These are phyloP conservation scores for Venustoraphidia nigricollis DNA, from an alignment of 2,888 invertebrate species.

Conservation along the genomic window DNA sequence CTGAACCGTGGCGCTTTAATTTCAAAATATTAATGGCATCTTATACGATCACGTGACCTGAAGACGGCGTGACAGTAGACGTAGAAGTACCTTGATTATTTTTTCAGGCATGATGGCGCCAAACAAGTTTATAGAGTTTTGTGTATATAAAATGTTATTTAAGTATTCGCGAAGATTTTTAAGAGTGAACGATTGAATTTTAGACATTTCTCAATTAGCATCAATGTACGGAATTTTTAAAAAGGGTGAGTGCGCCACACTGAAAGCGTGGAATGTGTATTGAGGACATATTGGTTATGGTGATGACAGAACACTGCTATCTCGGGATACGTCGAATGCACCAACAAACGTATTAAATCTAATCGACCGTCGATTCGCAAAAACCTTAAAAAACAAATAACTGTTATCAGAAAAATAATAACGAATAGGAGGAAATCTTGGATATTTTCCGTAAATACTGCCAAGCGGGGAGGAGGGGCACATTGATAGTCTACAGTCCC, in stretches of 20 bases:
- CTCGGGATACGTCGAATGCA: too few species aligned
- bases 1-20: slow-evolving; percentile 7
- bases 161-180: slow-evolving; percentile 11
- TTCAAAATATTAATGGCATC: slow-evolving; percentile 17
- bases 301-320: slow-evolving; percentile 22
- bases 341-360: too few species aligned
- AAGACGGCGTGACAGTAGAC: slow-evolving; percentile 14
- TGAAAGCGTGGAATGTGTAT: slow-evolving; percentile 26
- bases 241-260: slow-evolving; percentile 10
- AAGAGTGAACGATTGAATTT: slow-evolving; percentile 5
- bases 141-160: slow-evolving; percentile 23
- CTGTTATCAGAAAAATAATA: too few species aligned
- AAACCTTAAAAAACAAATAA: too few species aligned
- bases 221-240: slow-evolving; percentile 6
- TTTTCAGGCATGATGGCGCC: slow-evolving; percentile 40
- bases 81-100: slow-evolving; percentile 27
- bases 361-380: too few species aligned
- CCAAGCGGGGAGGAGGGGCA: slow-evolving; percentile 11
- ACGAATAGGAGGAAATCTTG: too few species aligned
- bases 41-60: slow-evolving; percentile 33
- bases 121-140: slow-evolving; percentile 31
- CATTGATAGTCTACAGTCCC: slow-evolving; percentile 22
- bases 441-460: slow-evolving; percentile 3
- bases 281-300: slow-evolving; percentile 38
- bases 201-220: slow-evolving; percentile 4